Conservation (phyloP, 2,113 vertebrate species). For the Sturnus vulgaris region DNA sequence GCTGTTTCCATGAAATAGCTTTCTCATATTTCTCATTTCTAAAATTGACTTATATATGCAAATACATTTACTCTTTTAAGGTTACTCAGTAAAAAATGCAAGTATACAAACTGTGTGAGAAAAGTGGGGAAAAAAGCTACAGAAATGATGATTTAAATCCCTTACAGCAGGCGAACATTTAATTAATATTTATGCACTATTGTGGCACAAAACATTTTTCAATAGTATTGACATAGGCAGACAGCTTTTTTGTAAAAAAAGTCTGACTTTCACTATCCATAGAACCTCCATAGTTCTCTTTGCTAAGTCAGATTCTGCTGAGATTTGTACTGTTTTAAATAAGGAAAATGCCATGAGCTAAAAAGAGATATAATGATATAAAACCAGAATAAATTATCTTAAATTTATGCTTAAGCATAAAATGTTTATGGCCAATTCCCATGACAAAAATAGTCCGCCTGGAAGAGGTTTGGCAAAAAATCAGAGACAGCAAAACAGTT, state of each 20-base stretch:
- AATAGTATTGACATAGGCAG: not conserved
- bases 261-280: not conserved
- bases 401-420: not conserved
- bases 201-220: not conserved
- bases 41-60: not conserved
- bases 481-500: not conserved
- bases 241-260: not conserved
- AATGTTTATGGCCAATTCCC: not conserved
- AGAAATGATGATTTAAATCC: not conserved
- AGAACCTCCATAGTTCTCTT: not conserved
- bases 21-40: not conserved
- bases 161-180: not conserved
- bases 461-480: not conserved
- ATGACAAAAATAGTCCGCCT: not conserved
- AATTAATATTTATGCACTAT: not conserved
- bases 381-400: not conserved
- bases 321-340: not conserved
- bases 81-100: not conserved
- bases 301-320: not conserved
- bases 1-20: not conserved
- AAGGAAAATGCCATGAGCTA: not conserved
- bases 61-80: not conserved
- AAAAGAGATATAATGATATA: not conserved
- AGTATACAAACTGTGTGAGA: not conserved
- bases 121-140: not conserved